Base-by-base conservation (phyloP, 2,113 vertebrate species). In the Sceloporus undulatus region DNA sequence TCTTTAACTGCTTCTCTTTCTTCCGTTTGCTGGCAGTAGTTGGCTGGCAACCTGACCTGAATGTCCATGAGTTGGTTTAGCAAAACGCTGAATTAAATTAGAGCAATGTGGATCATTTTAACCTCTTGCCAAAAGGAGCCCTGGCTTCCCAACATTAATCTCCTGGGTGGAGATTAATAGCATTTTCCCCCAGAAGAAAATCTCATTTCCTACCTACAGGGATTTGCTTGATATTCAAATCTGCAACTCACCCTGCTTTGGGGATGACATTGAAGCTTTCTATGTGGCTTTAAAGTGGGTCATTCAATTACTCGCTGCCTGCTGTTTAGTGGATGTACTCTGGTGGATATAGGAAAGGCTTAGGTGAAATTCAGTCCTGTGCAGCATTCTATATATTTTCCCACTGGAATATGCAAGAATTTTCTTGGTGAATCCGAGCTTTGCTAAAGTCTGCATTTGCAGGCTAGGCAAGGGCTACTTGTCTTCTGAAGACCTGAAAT, bases 151-250 rank as follows among this genome's bases (percentile, higher is more conserved):
- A 85, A 90, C 80, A 68, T 23, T 82, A 86, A 85, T 86, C 48
- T 94, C 19, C 38, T 87, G 40, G 83, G 40, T 91, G 84, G 78
- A 89, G 93, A 85, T 91, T 84, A 88, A 81, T 68, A 82, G 71
- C 70, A 8, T 42, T 38, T 80, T 19, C 79, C 85, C 82, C 52
- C 83, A 65, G 52, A 79, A 76, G 85, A 93, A 34, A 88, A 87
- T 91, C 52, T 88, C 0, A 83, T 85, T 92, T 95, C 70, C 56
- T 87, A 73, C 68, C 5, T 89, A 59, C 62, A 62, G 66, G 76
- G 79, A 56, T 85, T 93, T 91, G 23, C 93, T 91, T 92, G 81
- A 38, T 73, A 29, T 86, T 94, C 91, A 77, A 89, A 93, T 82
- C 77, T 88, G 14, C 56, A 89, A 18, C 68, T 89, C 79, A 91